Percentiles rank a stretch among this genome's conserved stretches.
phyloP scores from a whole-genome alignment of 1,140 invertebrate genomes.

The Panagrolaimus sp. region DNA sequence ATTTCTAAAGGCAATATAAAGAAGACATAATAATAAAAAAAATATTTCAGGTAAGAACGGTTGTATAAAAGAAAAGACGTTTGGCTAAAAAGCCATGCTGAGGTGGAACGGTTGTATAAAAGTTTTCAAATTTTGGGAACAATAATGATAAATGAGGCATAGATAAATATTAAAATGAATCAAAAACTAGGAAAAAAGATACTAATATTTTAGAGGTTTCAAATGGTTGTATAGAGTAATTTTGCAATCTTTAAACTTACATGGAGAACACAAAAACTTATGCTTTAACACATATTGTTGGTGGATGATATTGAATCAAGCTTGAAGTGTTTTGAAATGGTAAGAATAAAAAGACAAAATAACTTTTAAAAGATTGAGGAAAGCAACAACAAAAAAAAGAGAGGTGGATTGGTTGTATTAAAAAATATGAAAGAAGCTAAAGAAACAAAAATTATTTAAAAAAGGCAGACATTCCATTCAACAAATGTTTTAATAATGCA shows the following conservation, averaged over 20 bases:
- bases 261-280: too few species aligned
- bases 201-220: not conserved
- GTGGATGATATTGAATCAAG: too few species aligned
- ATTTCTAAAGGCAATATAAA: too few species aligned
- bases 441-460: not conserved
- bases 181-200: too few species aligned
- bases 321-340: too few species aligned
- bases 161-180: not conserved
- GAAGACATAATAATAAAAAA: too few species aligned
- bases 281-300: too few species aligned
- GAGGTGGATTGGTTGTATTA: constrained; percentile 14
- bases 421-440: not conserved
- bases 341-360: too few species aligned
- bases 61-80: constrained; percentile 3
- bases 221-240: constrained; percentile 11
- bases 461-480: not conserved
- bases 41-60: not conserved
- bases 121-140: not conserved
- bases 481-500: not conserved
- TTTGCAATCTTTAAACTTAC: too few species aligned
- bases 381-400: not conserved
- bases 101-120: constrained; percentile 15
- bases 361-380: too few species aligned
- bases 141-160: not conserved
- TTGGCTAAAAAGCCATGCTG: not conserved